Percentiles rank a stretch among this genome's conserved stretches.
phyloP scores from a whole-genome alignment of 1,140 invertebrate genomes.

The Hyposmocoma kahamanoa region DNA sequence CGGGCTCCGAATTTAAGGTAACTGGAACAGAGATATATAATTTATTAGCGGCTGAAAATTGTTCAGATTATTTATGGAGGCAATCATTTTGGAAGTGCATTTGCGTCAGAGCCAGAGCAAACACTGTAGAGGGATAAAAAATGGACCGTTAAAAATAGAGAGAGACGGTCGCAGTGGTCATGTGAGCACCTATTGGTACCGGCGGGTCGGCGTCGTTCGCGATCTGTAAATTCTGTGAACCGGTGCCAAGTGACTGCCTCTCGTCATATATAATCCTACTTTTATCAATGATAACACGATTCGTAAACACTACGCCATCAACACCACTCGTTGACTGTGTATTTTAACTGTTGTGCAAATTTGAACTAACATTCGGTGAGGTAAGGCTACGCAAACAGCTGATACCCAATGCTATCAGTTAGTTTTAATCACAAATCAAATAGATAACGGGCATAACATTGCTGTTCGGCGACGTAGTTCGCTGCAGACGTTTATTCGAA shows the following conservation, averaged over 20 bases:
- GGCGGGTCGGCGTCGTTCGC: constrained; percentile 29
- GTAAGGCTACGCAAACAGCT: constrained; percentile 12
- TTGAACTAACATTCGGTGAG: constrained; percentile 12
- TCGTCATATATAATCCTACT: constrained; percentile 42
- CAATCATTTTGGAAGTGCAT: constrained; percentile 31
- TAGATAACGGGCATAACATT: too few species aligned
- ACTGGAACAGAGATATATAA: constrained; percentile 57
- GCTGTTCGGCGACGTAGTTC: too few species aligned
- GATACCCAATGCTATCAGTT: too few species aligned
- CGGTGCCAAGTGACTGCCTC: constrained; percentile 50
- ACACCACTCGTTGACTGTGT: neutral
- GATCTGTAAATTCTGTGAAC: constrained; percentile 29
- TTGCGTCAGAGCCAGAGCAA: constrained; percentile 42
- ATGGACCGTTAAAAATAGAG: constrained; percentile 47
- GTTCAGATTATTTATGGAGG: constrained; percentile 18
- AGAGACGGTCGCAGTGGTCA: constrained; percentile 31
- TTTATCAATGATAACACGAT: constrained; percentile 38
- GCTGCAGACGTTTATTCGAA: too few species aligned
- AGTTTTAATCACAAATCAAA: too few species aligned
- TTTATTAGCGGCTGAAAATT: constrained; percentile 14
- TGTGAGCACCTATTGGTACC: too few species aligned
- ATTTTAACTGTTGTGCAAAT: constrained; percentile 10
- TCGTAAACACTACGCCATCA: constrained; percentile 43
- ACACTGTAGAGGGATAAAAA: constrained; percentile 53
- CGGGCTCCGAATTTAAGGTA: constrained; percentile 53